Percentiles rank a stretch among this genome's conserved stretches.
Evolutionary conservation across 2,888 invertebrate species (phyloP).

Genomic region (Caenorhabditis sp.): DNA sequence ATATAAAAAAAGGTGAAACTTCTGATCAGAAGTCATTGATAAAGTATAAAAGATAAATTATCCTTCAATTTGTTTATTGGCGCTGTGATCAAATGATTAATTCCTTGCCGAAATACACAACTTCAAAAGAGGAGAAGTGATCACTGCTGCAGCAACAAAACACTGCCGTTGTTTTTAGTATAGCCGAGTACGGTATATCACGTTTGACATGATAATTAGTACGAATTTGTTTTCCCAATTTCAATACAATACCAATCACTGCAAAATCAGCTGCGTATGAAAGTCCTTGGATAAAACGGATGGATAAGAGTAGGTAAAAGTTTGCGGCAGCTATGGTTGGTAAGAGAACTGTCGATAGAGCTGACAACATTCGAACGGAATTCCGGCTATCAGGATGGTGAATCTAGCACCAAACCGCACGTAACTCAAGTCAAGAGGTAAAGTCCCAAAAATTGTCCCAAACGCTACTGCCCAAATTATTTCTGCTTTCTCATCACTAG

Average conservation of each 20-base stretch:
- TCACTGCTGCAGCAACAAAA: constrained; percentile 49
- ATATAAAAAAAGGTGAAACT: too few species aligned
- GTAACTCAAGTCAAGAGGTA: constrained; percentile 39
- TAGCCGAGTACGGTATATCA: constrained; percentile 8
- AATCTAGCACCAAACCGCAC: constrained; percentile 31
- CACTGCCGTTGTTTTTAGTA: constrained; percentile 25
- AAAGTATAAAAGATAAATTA: too few species aligned
- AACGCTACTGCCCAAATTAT: constrained; percentile 47
- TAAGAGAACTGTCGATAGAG: constrained; percentile 19
- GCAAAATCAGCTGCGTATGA: constrained; percentile 52
- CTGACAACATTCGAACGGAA: constrained; percentile 16
- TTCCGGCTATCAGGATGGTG: constrained; percentile 40
- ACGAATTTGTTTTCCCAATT: constrained; percentile 12
- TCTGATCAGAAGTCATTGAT: too few species aligned
- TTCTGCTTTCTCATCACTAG: constrained; percentile 23
- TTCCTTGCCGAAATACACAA: too few species aligned
- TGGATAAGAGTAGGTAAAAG: constrained; percentile 16
- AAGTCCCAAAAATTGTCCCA: constrained; percentile 36
- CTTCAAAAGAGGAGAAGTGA: too few species aligned
- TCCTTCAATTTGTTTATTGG: too few species aligned
- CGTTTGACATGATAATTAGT: too few species aligned
- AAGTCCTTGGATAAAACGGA: constrained; percentile 43
- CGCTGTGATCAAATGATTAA: too few species aligned
- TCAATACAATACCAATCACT: constrained; percentile 52
- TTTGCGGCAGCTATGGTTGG: constrained; percentile 23